These are phyloP conservation scores for Rhyacophila evoluta DNA, from an alignment of 2,888 invertebrate species.

Conservation along the genomic window DNA sequence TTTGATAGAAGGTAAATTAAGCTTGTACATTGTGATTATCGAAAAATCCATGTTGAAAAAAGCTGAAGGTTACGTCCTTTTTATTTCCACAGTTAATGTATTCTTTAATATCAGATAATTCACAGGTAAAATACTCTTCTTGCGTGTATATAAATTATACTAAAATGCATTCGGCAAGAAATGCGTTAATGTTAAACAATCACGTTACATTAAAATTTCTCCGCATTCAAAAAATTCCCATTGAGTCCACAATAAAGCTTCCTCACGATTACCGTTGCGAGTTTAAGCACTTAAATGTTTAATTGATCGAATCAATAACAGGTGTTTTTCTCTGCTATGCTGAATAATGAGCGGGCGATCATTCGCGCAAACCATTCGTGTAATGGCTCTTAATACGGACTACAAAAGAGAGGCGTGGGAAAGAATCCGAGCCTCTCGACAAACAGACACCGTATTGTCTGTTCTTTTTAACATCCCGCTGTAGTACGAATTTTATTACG, in stretches of 20 bases:
- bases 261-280: neutral
- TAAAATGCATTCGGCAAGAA: no score
- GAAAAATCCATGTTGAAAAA: no score
- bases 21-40: no score
- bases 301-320: neutral
- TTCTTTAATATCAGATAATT: no score
- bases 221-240: neutral
- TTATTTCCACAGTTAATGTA: no score
- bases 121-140: no score
- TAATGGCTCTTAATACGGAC: slow-evolving; percentile 6
- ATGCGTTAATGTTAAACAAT: no score
- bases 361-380: neutral
- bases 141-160: no score
- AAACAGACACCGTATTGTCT: neutral
- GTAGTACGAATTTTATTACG: no score
- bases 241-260: neutral
- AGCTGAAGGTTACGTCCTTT: no score
- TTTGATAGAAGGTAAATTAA: no score
- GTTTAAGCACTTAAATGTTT: neutral
- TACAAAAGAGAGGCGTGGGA: neutral
- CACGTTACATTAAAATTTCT: no score
- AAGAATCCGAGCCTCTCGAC: neutral
- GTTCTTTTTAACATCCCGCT: neutral
- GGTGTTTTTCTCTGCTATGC: neutral
- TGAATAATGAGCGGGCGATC: neutral